Evolutionary conservation across 2,113 vertebrate species (phyloP).

Genomic region (Oxygymnocypris stewartii): DNA sequence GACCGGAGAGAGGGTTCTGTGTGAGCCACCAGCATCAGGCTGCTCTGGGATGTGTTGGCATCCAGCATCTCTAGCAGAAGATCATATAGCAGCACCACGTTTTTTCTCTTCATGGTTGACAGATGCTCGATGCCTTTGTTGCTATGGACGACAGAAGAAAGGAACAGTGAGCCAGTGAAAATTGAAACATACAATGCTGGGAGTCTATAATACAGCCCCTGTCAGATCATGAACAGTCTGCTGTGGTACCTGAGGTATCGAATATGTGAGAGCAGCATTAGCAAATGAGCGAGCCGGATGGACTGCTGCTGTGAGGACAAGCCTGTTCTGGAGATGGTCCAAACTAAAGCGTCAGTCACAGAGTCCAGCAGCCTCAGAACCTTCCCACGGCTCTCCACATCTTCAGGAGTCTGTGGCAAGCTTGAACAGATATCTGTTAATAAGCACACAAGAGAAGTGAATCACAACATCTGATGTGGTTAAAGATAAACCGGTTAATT

Average conservation of each 20-base stretch:
- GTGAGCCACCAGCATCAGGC: constrained; percentile 53
- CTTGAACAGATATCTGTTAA: constrained; percentile 80
- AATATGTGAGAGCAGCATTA: constrained; percentile 95
- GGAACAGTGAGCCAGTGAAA: background rate
- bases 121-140: constrained; percentile 98
- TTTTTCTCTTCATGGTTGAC: constrained; percentile 95
- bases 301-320: constrained; percentile 87
- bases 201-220: background rate
- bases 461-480: background rate
- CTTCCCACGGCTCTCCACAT: constrained; percentile 84
- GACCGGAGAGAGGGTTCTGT: background rate
- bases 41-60: constrained; percentile 80
- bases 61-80: constrained; percentile 96
- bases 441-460: background rate
- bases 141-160: constrained; percentile 65
- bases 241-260: constrained; percentile 87
- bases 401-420: constrained; percentile 73
- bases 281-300: constrained; percentile 84
- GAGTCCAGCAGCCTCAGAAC: constrained; percentile 85
- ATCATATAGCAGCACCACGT: constrained; percentile 91
- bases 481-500: background rate
- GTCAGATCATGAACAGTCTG: background rate
- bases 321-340: constrained; percentile 90
- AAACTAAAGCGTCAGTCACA: constrained; percentile 90
- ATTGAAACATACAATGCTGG: background rate